These are phyloP conservation scores for Neria commutata DNA, from an alignment of 2,888 invertebrate genomes.

Conservation along the genomic window DNA sequence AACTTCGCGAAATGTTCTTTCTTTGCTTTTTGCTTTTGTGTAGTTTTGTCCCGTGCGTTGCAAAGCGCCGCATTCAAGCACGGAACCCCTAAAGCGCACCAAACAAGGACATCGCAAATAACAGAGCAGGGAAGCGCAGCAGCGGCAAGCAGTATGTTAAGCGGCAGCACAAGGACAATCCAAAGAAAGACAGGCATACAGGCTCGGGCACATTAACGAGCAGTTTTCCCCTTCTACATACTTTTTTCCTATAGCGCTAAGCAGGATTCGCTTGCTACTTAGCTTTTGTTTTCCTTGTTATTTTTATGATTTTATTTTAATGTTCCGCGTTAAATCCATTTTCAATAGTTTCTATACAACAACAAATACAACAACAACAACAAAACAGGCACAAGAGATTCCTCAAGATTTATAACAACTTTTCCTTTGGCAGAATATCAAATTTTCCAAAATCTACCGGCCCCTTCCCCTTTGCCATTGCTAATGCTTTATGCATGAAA, in stretches of 20 bases:
- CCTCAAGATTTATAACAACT: constrained; percentile 21
- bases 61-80: background rate
- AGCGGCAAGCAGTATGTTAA: too few species aligned
- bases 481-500: background rate
- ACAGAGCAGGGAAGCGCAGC: too few species aligned
- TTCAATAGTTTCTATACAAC: background rate
- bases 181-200: too few species aligned
- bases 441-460: too few species aligned
- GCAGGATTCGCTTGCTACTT: too few species aligned
- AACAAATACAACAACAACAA: too few species aligned
- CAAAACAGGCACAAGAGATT: constrained; percentile 11
- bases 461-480: too few species aligned
- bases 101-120: background rate
- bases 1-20: constrained; percentile 7
- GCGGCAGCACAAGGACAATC: too few species aligned
- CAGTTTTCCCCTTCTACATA: background rate
- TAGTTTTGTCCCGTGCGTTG: background rate
- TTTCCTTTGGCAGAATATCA: too few species aligned
- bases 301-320: constrained; percentile 3
- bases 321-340: background rate
- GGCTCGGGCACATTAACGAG: background rate
- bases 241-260: background rate
- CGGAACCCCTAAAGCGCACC: background rate
- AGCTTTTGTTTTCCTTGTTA: constrained; percentile 5
- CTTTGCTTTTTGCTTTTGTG: too few species aligned